Evolutionary conservation across 2,797 vertebrate genomes (phyloP), one percentile per base, ranked within the genome.

Genomic region (Phoxinus dragarum): DNA sequence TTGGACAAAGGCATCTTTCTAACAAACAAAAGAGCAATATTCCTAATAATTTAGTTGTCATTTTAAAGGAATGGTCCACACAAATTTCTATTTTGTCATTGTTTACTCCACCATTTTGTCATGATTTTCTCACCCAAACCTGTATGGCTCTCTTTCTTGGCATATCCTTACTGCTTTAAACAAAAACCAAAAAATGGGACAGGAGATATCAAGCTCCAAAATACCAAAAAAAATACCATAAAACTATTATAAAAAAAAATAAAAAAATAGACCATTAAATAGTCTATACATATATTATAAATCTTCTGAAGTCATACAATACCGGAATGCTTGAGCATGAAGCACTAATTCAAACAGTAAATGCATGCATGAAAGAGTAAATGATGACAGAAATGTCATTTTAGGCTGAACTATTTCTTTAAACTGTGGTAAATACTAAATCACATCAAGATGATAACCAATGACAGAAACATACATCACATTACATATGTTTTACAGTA

Each of bases 1-100:
- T 27, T 8, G 69, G 6, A 47, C 42, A 72, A 78, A 78, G 42
- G 8, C 38, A 78, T 64, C 23, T 64, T 78, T 78, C 56, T 64
- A 42, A 77, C 3, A 16, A 56, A 54, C 11, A 54, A 76, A 56
- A 14, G 23, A 61, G 38, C 40, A 42, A 42, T 27, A 61, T 38
- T 56, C 34, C 34, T 38, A 21, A 16, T 56, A 5, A 56, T 56
- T 76, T 16, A n/a, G 38, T n/a, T 76, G 21, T 23, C 34, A 56
- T 10, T 78, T 42, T 31, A 78, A 59, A 64, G 14, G 14, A 79
- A 76, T 68, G 73, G 3, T 44, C 27, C 17, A 11, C 59, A 40
- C 23, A 21, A 4, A n/a, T 83, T 52, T 76, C 31, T 54, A 59
- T 79, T 56, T 16, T 47, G 74, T 44, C 36, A 56, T 69, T 2